A percentile compares a stretch with the other conserved stretches of the same genome.
Evolutionary conservation across 2,113 vertebrate species (phyloP).

Genomic region (Brachyistius frenatus): DNA sequence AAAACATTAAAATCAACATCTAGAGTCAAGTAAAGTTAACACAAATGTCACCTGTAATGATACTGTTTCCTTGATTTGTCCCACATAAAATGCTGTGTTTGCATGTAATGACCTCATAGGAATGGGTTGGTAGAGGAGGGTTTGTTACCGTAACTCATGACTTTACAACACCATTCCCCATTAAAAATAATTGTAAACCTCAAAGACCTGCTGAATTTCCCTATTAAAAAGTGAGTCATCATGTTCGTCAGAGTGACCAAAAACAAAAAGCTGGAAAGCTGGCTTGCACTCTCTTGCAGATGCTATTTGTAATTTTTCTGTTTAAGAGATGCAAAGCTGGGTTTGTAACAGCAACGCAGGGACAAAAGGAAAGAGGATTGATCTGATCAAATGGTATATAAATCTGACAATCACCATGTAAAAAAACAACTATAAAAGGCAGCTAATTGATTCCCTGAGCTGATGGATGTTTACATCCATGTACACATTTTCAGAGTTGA

Average conservation of each 20-base stretch:
- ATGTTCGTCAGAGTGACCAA: conserved; percentile 52
- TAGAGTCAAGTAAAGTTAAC: neutral
- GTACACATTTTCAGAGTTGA: too few species aligned
- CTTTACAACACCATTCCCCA: conserved; percentile 14
- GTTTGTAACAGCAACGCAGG: neutral
- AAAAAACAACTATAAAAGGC: neutral
- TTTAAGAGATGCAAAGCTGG: conserved; percentile 3
- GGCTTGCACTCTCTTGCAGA: neutral
- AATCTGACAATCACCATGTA: neutral
- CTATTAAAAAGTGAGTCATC: conserved; percentile 51
- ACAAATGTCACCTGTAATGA: neutral
- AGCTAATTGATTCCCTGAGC: neutral
- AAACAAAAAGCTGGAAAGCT: conserved; percentile 41
- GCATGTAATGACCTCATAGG: conserved; percentile 28
- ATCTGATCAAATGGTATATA: neutral
- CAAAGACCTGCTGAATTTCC: conserved; percentile 40
- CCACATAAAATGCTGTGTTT: conserved; percentile 18
- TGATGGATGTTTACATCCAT: neutral
- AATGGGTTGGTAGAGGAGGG: neutral
- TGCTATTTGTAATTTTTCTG: conserved; percentile 8
- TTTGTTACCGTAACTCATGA: conserved; percentile 35
- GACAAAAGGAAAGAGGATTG: neutral
- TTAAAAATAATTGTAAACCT: conserved; percentile 50
- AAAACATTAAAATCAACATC: neutral
- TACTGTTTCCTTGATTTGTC: conserved; percentile 7